Evolutionary conservation across 2,797 vertebrate species (phyloP).

Genomic region (Labroides dimidiatus): DNA sequence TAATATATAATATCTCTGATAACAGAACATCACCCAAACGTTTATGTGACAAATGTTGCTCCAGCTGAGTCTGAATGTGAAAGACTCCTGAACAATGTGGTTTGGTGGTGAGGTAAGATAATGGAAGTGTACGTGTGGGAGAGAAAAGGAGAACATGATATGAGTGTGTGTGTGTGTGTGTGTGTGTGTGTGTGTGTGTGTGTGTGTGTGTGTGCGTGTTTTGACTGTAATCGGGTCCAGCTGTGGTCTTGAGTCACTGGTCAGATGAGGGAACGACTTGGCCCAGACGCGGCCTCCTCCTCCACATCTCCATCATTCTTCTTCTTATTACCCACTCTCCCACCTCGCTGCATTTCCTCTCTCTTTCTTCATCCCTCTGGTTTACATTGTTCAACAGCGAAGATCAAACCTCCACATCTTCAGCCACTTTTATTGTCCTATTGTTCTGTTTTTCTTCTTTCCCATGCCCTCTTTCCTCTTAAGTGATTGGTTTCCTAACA

Average conservation of each 20-base stretch:
- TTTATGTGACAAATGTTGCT: constrained; percentile 19
- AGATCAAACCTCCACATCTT: constrained; percentile 33
- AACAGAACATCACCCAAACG: constrained; percentile 4
- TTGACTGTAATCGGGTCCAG: constrained; percentile 81
- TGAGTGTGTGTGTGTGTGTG: constrained; percentile 24
- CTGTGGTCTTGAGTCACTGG: constrained; percentile 84
- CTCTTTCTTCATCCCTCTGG: constrained; percentile 42
- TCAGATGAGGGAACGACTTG: constrained; percentile 78
- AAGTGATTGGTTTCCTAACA: constrained; percentile 28
- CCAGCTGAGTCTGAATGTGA: constrained; percentile 16
- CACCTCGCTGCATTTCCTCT: constrained; percentile 38
- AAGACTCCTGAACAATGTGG: constrained; percentile 45
- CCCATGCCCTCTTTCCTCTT: constrained; percentile 23
- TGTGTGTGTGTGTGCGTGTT: constrained; percentile 9
- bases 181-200: constrained; percentile 15
- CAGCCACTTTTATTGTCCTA: constrained; percentile 35
- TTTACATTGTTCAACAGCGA: constrained; percentile 33
- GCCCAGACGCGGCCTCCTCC: constrained; percentile 66
- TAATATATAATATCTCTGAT: constrained; percentile 32
- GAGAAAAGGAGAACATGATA: constrained; percentile 59
- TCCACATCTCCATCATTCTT: constrained; percentile 76
- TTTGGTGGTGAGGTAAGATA: constrained; percentile 53
- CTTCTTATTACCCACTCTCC: constrained; percentile 71
- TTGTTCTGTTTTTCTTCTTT: constrained; percentile 4
- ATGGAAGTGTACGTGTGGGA: constrained; percentile 46